Evolutionary conservation across 2,113 vertebrate genomes (phyloP).

Genomic region (Pelodiscus sinensis): DNA sequence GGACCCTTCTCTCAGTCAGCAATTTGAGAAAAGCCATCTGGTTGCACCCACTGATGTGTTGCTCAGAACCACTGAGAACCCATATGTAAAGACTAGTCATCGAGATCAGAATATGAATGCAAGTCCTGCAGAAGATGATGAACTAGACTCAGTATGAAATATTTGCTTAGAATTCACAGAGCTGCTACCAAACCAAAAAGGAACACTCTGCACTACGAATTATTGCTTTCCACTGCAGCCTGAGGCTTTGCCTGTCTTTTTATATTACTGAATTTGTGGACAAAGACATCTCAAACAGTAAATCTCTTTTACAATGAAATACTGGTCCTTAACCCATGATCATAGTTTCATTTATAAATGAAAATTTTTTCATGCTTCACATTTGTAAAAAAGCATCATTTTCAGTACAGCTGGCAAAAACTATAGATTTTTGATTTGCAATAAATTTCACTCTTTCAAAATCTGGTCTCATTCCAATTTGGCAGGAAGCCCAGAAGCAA

Average conservation of each 20-base stretch:
- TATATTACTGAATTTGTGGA: neutral
- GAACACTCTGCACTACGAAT: fast-evolving
- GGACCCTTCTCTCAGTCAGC: neutral
- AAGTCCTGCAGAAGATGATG: no score
- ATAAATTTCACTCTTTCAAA: neutral
- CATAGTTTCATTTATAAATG: neutral
- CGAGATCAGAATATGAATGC: fast-evolving
- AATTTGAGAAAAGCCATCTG: neutral
- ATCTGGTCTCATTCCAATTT: neutral
- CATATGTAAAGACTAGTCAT: neutral
- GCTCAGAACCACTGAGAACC: neutral
- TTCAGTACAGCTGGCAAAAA: neutral
- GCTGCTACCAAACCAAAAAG: neutral
- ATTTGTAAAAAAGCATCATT: neutral
- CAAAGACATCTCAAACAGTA: neutral
- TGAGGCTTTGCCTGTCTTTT: neutral
- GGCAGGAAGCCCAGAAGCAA: neutral
- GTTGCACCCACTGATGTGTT: neutral
- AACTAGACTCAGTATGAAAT: neutral
- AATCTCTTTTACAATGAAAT: neutral
- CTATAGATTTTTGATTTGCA: neutral
- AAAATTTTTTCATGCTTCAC: neutral
- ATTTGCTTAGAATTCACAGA: neutral
- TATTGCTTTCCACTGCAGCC: fast-evolving
- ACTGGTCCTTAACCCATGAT: neutral